Percentiles rank a stretch among this genome's conserved stretches.
These are phyloP conservation scores for Anguilla japonica DNA, from an alignment of 2,113 vertebrate genomes.

Conservation along the genomic window DNA sequence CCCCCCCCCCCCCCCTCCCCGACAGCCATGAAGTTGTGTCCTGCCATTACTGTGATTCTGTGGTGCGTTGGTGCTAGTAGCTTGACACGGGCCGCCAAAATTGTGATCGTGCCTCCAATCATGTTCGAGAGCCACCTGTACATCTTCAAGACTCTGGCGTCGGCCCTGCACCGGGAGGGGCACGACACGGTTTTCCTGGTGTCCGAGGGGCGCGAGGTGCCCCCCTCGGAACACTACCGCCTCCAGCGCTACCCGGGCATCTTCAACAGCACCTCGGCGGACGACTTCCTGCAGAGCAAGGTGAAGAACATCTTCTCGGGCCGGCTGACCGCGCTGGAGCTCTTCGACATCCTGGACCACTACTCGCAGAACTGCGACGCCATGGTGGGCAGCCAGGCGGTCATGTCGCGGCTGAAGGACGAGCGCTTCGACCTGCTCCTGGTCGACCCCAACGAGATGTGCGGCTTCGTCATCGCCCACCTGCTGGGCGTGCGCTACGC, in stretches of 20 bases:
- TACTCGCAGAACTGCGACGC: slow-evolving; percentile 95
- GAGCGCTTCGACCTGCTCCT: slow-evolving; percentile 91
- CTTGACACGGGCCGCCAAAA: slow-evolving; percentile 83
- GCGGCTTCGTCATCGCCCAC: slow-evolving; percentile 94
- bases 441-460: slow-evolving; percentile 99
- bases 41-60: slow-evolving; percentile 69
- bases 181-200: slow-evolving; percentile 90
- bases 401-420: slow-evolving; percentile 80
- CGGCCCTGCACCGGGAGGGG: slow-evolving; percentile 85
- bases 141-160: slow-evolving; percentile 96
- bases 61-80: slow-evolving; percentile 73
- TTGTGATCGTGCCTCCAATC: slow-evolving; percentile 94
- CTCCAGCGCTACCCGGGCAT: slow-evolving; percentile 93
- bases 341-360: slow-evolving; percentile 95
- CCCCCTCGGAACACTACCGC: slow-evolving; percentile 82
- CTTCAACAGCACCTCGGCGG: slow-evolving; percentile 92
- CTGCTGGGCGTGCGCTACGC: slow-evolving; percentile 91
- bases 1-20: slow-evolving; percentile 43
- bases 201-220: slow-evolving; percentile 89
- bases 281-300: slow-evolving; percentile 94
- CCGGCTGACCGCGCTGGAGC: slow-evolving; percentile 86
- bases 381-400: slow-evolving; percentile 82
- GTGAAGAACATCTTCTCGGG: slow-evolving; percentile 97
- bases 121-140: slow-evolving; percentile 99
- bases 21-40: slow-evolving; percentile 81